Evolutionary conservation across 37 sponge, comb jelly and placozoan species (phyloP).

Genomic region (Beroe ovata): DNA sequence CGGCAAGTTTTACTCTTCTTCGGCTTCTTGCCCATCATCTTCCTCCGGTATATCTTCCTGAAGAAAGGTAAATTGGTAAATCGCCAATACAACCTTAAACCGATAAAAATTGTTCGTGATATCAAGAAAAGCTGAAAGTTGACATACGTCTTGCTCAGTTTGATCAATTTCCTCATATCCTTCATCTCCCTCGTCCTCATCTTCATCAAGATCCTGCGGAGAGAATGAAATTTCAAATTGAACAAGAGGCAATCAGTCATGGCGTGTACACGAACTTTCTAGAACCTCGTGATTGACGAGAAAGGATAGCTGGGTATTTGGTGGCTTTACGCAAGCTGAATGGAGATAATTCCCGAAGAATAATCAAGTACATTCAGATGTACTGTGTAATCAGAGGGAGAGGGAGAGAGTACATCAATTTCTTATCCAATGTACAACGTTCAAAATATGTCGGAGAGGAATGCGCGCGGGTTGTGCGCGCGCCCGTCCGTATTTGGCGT

Average conservation of each 20-base stretch:
- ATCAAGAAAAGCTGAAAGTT: background rate
- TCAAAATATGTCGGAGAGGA: background rate
- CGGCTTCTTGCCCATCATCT: background rate
- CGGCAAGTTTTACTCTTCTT: background rate
- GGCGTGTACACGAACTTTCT: too few species aligned
- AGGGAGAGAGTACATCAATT: background rate
- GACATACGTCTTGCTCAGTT: background rate
- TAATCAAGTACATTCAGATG: too few species aligned
- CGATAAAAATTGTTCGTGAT: too few species aligned
- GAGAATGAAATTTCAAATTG: too few species aligned
- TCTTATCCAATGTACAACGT: background rate
- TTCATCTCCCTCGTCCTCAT: conserved; percentile 50
- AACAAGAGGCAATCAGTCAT: too few species aligned
- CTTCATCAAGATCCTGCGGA: conserved; percentile 65
- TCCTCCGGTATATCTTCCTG: conserved; percentile 7
- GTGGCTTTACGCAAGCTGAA: too few species aligned
- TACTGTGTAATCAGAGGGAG: background rate
- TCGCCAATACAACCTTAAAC: too few species aligned
- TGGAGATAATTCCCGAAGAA: too few species aligned
- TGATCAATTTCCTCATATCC: conserved; percentile 2
- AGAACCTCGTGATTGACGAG: too few species aligned
- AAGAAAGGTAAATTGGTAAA: too few species aligned
- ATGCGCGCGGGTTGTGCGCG: background rate
- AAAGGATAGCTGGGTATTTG: too few species aligned
- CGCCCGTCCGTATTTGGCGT: conserved; percentile 6